A percentile compares a stretch with the other conserved stretches of the same genome.
Conservation (phyloP, 2,888 invertebrate genomes). For the Tupiocoris notatus region DNA sequence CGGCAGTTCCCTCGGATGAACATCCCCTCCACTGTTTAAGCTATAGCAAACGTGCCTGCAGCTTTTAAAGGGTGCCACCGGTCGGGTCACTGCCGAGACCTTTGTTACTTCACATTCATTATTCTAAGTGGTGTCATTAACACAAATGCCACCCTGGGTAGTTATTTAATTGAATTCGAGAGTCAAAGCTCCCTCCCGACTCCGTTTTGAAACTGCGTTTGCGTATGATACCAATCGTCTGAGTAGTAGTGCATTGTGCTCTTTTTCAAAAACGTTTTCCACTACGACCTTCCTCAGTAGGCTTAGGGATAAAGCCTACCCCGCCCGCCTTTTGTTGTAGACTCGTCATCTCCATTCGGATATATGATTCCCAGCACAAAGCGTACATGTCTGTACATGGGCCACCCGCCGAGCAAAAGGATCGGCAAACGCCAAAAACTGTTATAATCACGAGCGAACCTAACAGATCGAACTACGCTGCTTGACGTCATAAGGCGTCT, state of each 20-base stretch:
- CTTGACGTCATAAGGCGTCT: neutral
- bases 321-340: neutral
- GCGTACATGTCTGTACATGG: neutral
- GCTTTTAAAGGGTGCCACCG: neutral
- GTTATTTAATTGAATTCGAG: slow-evolving; percentile 41
- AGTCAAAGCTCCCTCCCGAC: slow-evolving; percentile 21
- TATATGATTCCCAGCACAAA: neutral
- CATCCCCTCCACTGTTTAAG: neutral
- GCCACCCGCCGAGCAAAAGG: neutral
- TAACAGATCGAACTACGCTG: neutral
- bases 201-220: slow-evolving; percentile 2
- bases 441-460: neutral
- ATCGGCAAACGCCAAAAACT: neutral
- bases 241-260: neutral
- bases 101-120: slow-evolving; percentile 39
- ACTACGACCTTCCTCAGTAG: neutral
- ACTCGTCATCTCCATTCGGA: neutral
- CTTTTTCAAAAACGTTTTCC: neutral
- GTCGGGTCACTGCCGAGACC: slow-evolving; percentile 3
- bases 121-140: slow-evolving; percentile 42
- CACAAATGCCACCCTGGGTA: slow-evolving; percentile 37
- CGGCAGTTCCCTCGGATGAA: too few relatives aligned
- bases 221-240: neutral
- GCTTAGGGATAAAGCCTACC: neutral
- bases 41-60: neutral